A percentile compares a stretch with the other conserved stretches of the same genome.
These are phyloP conservation scores for Cossypha heuglini DNA, from an alignment of 2,797 vertebrate genomes.

Conservation along the genomic window DNA sequence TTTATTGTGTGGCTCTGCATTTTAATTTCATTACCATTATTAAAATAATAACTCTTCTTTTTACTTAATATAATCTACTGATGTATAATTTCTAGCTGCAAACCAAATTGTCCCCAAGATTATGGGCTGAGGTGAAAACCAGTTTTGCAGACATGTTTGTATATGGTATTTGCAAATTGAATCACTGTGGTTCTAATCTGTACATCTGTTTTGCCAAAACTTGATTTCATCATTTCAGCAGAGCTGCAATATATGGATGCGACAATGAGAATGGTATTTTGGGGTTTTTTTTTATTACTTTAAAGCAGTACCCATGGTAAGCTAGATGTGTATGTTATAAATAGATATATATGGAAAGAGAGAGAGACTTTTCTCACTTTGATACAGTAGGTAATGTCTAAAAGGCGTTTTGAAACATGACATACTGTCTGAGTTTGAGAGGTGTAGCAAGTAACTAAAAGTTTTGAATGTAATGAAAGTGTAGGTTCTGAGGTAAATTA, in stretches of 20 bases:
- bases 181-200: not conserved
- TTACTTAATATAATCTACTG: not conserved
- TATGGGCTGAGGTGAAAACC: not conserved
- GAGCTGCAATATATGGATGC: fast-evolving
- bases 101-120: not conserved
- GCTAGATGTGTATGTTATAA: not conserved
- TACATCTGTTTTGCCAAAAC: not conserved
- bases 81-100: not conserved
- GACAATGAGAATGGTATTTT: not conserved
- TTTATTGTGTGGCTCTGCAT: not conserved
- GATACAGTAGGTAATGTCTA: not conserved
- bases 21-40: not conserved
- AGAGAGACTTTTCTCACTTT: not conserved
- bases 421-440: not conserved
- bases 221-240: not conserved
- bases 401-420: not conserved
- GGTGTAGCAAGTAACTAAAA: not conserved
- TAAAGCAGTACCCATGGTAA: not conserved
- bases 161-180: not conserved
- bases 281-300: fast-evolving
- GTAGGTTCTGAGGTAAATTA: not conserved
- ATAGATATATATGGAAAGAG: no score
- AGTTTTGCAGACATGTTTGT: not conserved
- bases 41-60: not conserved
- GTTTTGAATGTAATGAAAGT: not conserved